Base-by-base conservation (phyloP, 2,888 invertebrate species). In the Reticulitermes lucifugus region DNA sequence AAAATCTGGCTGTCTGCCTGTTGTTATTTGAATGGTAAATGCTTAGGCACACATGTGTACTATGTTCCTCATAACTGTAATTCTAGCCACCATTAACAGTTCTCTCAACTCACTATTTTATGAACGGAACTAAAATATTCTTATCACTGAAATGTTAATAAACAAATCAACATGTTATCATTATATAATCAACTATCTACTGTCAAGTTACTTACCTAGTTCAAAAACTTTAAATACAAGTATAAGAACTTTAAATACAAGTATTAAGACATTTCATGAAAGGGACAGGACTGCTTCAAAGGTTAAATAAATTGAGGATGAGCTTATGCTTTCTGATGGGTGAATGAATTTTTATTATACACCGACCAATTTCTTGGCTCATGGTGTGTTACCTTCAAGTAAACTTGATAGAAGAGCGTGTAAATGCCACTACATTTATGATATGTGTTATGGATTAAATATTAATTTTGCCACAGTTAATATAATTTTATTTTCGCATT, bases 41-140 rank as follows among this genome's bases (percentile, higher is more conserved):
- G 25, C 51, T 81, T 81, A 81, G 81, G 81, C 81, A 70, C 81
- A 81, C n/a, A 77, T 51, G 51, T 77, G 77, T 22, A 77, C 46
- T 77, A 77, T 46, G 22, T 3, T 43, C 29, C 77, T n/a, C n/a
- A 25, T 77, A 55, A 25, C 43, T 59, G 35, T 25, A 81, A 43
- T 81, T 81, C 46, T 81, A 43, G 81, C 60, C 81, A 81, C 81
- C 59, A 79, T 59, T 59, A 70, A 43, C 55, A 55, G 55, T 55
- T 55, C 14, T 55, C 55, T 14, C 0, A 55, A 55, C 18, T 55
- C 14, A 55, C 55, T 55, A 18, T 55, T 55, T 55, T 55, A 55
- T 55, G 55, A 55, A 55, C 0, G 55, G 55, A 18, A 55, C 21
- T 55, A 14, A 55, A 25, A 55, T 18, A 55, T 55, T 4, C 18